Conservation (phyloP, 2,113 vertebrate species). For the Pomatorhinus ruficollis region DNA sequence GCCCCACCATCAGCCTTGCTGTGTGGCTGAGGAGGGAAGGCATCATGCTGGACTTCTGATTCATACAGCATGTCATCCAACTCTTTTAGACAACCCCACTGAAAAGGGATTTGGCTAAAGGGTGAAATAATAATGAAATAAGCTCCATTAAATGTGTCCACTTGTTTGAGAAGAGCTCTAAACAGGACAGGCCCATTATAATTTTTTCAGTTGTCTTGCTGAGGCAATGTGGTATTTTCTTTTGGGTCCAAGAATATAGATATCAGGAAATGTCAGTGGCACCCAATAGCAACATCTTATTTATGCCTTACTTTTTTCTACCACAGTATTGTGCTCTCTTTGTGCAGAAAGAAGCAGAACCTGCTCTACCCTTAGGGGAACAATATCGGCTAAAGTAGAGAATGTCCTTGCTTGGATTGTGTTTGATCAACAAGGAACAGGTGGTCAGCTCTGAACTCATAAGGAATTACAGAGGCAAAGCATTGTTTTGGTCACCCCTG, state of each 20-base stretch:
- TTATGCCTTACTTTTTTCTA: not conserved
- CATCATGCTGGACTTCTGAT: not conserved
- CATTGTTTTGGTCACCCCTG: fast-evolving
- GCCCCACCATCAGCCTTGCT: not conserved
- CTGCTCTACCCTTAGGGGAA: not conserved
- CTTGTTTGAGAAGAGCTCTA: not conserved
- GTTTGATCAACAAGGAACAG: constrained; percentile 71
- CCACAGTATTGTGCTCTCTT: not conserved
- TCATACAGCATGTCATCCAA: not conserved
- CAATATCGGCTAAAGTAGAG: constrained; percentile 73
- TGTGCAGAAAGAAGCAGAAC: not conserved
- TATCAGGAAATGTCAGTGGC: not conserved
- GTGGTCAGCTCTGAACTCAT: constrained; percentile 67
- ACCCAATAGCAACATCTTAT: not conserved
- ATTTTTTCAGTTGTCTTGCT: not conserved
- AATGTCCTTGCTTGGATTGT: constrained; percentile 25
- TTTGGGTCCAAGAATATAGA: not conserved
- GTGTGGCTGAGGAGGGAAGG: not conserved
- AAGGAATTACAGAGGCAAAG: fast-evolving
- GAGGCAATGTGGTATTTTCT: not conserved
- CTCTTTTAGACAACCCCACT: not conserved
- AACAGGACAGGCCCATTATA: not conserved
- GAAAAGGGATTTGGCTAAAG: not conserved
- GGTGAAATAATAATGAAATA: not conserved
- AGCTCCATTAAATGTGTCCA: not conserved